Base-by-base conservation (phyloP, 2,797 vertebrate species). In the Eulemur albifrons region DNA sequence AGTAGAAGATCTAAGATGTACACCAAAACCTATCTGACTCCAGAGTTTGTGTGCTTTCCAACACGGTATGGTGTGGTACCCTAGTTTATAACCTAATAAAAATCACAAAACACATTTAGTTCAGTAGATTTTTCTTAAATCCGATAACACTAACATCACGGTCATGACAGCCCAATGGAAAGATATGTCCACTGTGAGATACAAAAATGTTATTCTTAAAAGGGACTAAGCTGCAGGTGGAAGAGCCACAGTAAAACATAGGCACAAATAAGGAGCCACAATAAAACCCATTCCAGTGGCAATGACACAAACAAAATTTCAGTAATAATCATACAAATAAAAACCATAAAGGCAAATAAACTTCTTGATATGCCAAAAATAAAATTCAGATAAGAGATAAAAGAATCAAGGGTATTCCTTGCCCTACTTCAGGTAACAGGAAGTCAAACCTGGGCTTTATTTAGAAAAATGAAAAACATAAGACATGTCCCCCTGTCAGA, bases 91-190 rank as follows among this genome's bases (percentile, higher is more conserved):
- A 43, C 43, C 59, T 59, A 69, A 67, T 45, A 65, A 35, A 85
- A 73, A 57, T n/a, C 72, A 90, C 14, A 52, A 91, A 83, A 93
- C 2, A n/a, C 20, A 38, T 80, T 52, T 35, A 73, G 21, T 32
- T 54, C 61, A 79, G 57, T 32, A 95, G 40, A 92, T 59, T 43
- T 61, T 76, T 81, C 59, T 92, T 80, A 88, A 94, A 77, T 57
- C 72, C 18, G 70, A 27, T 35, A 32, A 89, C 32, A 50, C 48
- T 77, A 54, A 73, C 6, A 45, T 61, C 38, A 14, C 15, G 30
- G 4, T 32, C 18, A 63, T 50, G 69, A 72, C 7, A 90, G 67
- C n/a, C 38, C 61, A 32, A 5, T 35, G 13, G 61, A 76, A 15
- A 61, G 59, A 13, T 17, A 14, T 38, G 25, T 54, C 18, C 38